Base-by-base conservation (phyloP, 2,113 vertebrate genomes). In the Ceyx margarethae region DNA sequence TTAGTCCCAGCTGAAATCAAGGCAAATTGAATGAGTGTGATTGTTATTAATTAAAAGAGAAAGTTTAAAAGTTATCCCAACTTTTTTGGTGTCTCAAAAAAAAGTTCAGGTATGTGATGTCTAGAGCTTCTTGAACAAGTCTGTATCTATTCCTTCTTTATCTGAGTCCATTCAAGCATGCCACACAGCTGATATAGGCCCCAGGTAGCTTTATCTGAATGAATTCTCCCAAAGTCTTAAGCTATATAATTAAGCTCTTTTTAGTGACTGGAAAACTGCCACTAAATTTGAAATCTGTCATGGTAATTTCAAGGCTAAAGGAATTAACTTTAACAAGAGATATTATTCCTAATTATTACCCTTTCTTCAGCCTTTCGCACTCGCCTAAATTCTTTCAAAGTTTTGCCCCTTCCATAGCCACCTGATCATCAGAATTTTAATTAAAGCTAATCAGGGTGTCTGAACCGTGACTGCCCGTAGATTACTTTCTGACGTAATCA, bases 261-360 rank as follows among this genome's bases (percentile, higher is more conserved):
- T 57, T 81, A 90, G 87, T 60, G 76, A 85, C 68, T 92, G 76
- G 91, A 91, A 94, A 93, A 91, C 85, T 92, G 92, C 65, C 89
- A 93, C 87, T 87, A 83, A 81, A 87, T 94, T 89, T 94, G 72
- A 96, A 95, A 94, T 85, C 95, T 95, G 87, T 94, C 91, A 92
- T 28, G 91, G 91, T 83, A 85, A 95, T 95, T 93, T 94, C 81
- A 91, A 92, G 89, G 92, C 91, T 81, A 95, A 87, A 92, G 51
- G 68, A 93, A 94, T 92, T 85, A 92, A 89, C 87, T 87, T 69
- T 89, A 95, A 85, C 81, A 95, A 57, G 91, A 96, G 79, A 81
- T 43, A 72, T 87, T 92, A 85, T 80, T 89, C 64, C 56, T 91
- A 87, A 92, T 91, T 85, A 91, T 89, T 91, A 87, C 48, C 11